Evolutionary conservation across 2,797 vertebrate genomes (phyloP), one percentile per base, ranked within the genome.

Genomic region (Typhlichthys eigenmanni): DNA sequence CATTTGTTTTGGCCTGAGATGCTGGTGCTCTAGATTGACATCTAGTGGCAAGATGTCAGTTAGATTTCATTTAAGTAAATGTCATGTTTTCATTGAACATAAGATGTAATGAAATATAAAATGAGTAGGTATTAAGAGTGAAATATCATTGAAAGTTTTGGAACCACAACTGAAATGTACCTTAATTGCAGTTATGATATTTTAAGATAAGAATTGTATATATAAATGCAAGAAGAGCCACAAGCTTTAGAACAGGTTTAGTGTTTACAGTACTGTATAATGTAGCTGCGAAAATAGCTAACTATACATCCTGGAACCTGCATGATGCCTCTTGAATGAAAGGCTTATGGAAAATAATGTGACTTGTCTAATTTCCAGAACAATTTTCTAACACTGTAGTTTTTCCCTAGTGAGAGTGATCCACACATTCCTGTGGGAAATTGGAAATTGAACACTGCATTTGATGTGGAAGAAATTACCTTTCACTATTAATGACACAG

Each of bases 401-500:
- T 47, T 68, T 68, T 58, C 24, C 38, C 38, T 62, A 65, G 70
- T 63, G 62, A 60, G 55, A 76, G 62, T 77, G 71, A 68, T 74
- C 72, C 64, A 58, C 58, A 67, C 71, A 84, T 74, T 82, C 66
- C 75, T 67, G 62, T 82, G 73, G 72, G 63, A 83, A 84, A 87
- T 80, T 86, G 77, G 71, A 86, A 87, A 85, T 72, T 82, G 77
- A 86, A 82, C 72, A 65, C 64, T 54, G 68, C 54, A 54, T 60
- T 64, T 79, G 73, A 88, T 67, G 68, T 60, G 47, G 64, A 14
- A 73, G 72, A 83, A 85, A 84, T 86, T 54, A 82, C 84, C 84
- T 86, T 85, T 86, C 81, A 85, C 57, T 83, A 79, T 83, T 80
- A 87, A 85, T 88, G 82, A 80, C 65, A 64, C 75, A 29, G 59